Base-by-base conservation (phyloP, 2,888 invertebrate species). In the Calameuta pallipes region DNA sequence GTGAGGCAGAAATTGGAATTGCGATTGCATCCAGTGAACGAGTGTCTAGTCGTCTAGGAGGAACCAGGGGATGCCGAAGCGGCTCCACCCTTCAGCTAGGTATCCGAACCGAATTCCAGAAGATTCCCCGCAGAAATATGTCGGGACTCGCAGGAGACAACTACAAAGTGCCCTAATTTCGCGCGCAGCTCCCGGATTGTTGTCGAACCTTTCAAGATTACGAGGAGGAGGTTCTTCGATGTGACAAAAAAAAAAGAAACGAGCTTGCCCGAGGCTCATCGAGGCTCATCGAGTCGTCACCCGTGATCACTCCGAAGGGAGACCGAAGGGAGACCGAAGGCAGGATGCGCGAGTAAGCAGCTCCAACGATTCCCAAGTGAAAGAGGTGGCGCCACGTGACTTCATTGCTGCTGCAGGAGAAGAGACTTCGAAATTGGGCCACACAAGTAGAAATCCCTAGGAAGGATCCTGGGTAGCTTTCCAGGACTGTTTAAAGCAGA, bases 141-240 rank as follows among this genome's bases (percentile, higher is more conserved):
- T 41, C 15, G 41, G 41, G 41, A 41, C 79, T 77, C 79, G 80
- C 78, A 82, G 79, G 80, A 80, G 68, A 78, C 77, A 79, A 81
- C 83, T 83, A 87, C 86, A 87, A 88, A 87, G 88, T 88, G 85
- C 85, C 82, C 85, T 87, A 85, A 86, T 84, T 84, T 87, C 86
- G 82, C 80, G 85, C 84, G 77, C 77, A 76, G 75, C 76, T 76
- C 75, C 83, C 83, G 86, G 86, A 86, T 89, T 89, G 89, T 89
- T 89, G 89, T 87, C 89, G 87, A 87, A 86, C 86, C 85, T 86
- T 85, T 84, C 82, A 34, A 11, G 87, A 88, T 89, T 88, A 88
- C 84, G 86, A 84, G 89, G 89, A 89, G 88, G 89, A 89, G 89
- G 84, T 87, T 89, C 86, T 82, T 87, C 84, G 86, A 75, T 81